Percentiles rank a stretch among this genome's conserved stretches.
phyloP scores from a whole-genome alignment of 2,888 invertebrate genomes.

The Brachylomia viminalis region DNA sequence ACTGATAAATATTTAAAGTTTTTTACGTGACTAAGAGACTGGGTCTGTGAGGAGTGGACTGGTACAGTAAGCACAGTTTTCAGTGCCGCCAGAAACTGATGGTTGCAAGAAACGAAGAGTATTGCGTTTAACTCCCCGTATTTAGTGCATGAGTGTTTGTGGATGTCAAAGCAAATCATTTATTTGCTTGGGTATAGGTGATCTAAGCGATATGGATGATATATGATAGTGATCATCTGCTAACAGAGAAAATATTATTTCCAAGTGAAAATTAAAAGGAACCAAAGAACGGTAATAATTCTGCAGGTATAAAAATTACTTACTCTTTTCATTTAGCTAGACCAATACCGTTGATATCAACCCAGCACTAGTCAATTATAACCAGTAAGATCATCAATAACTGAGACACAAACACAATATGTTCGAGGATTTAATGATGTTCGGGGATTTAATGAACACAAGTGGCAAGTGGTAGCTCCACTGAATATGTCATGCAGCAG shows the following conservation, averaged over 20 bases:
- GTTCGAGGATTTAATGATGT: slow-evolving; percentile 7
- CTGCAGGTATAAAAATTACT: not conserved
- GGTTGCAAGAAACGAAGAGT: not conserved
- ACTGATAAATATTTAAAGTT: not conserved
- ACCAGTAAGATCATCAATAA: slow-evolving; percentile 2
- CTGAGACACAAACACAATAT: slow-evolving; percentile 10
- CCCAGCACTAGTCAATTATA: not conserved
- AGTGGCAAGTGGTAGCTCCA: not conserved
- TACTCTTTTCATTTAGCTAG: not conserved
- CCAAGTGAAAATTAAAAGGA: not conserved
- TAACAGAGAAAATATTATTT: not conserved
- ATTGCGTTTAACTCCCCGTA: not conserved
- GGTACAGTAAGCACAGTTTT: not conserved
- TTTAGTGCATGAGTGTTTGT: not conserved
- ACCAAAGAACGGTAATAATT: not conserved
- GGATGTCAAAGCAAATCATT: too few species aligned
- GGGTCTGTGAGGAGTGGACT: not conserved
- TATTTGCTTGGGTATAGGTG: not conserved
- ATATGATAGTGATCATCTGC: too few species aligned
- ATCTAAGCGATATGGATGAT: too few species aligned
- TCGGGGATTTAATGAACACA: not conserved
- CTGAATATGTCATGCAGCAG: not conserved
- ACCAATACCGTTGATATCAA: not conserved
- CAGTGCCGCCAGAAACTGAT: not conserved
- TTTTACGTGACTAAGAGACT: slow-evolving; percentile 13